Evolutionary conservation across 2,113 vertebrate species (phyloP).

Genomic region (Tragelaphus scriptus): DNA sequence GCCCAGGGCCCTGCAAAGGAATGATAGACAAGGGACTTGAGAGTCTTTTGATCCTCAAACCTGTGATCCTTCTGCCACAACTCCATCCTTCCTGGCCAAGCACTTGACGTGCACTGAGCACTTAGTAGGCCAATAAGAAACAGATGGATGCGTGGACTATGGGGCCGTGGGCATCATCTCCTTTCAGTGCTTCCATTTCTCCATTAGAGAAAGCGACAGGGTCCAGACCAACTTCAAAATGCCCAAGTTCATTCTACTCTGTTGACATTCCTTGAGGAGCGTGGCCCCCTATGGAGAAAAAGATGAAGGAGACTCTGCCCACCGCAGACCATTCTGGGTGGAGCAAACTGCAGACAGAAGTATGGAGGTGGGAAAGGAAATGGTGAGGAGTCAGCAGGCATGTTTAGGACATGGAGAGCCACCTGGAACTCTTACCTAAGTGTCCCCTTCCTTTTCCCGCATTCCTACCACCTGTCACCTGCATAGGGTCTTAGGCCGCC

Average conservation of each 20-base stretch:
- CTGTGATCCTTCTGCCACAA: neutral
- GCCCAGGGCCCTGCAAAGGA: neutral
- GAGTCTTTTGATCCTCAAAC: neutral
- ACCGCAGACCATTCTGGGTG: neutral
- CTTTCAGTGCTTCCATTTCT: neutral
- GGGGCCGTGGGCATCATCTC: neutral
- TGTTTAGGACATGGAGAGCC: neutral
- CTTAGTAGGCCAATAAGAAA: neutral
- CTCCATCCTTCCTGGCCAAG: neutral
- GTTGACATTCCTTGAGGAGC: neutral
- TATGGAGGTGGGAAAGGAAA: neutral
- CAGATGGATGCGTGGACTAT: rapidly evolving
- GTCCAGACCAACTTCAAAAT: neutral
- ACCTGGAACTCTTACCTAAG: neutral
- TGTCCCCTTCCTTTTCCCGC: neutral
- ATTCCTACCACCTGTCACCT: neutral
- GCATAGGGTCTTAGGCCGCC: neutral
- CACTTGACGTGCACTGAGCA: neutral
- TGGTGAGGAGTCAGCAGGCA: neutral
- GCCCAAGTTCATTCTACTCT: neutral
- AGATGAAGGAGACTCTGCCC: neutral
- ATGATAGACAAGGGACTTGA: neutral
- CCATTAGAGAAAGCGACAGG: neutral
- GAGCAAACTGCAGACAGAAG: neutral
- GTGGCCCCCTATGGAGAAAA: neutral